Evolutionary conservation across 2,888 invertebrate genomes (phyloP), one percentile per base, ranked within the genome.

Genomic region (Hemicrepidius hirtus): DNA sequence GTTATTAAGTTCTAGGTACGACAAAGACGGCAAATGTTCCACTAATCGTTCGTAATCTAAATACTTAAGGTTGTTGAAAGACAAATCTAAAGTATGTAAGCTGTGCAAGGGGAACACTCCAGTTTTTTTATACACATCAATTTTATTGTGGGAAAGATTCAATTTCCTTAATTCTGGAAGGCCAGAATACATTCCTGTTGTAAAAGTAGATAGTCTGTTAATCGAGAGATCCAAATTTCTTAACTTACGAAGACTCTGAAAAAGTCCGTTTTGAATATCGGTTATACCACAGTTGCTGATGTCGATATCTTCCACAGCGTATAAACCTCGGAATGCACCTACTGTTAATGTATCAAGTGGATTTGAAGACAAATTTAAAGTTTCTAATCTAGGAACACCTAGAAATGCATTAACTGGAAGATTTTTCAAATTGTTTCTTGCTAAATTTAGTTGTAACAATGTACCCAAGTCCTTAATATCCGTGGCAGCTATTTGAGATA

Each of bases 71-170:
- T 80, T 78, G 70, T 86, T 86, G 63, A 77, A 73, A 0, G 85
- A 84, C 3, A 86, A 68, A 75, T 86, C 86, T 32, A 86, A 71
- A 24, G 82, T 81, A 68, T 85, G 83, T 7, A 86, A 73, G 73
- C 80, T 84, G 41, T 81, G 80, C 32, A 86, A 65, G 1, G 81
- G 79, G 55, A 84, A 80, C 4, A 85, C 81, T 16, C 85, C 85
- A 9, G 81, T 84, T 6, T 82, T 79, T 57, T 80, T 75, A 3
- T 84, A 75, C 4, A 74, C 73, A 5, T 74, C 66, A 0, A 86
- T 83, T 6, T 40, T 32, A 50, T 73, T 73, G 59, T 81, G 77
- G 0, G 85, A 85, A 16, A 83, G 75, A 71, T 86, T 85, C 5
- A 86, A 73, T 16, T 74, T 64, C 50, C 82, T 79, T 40, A 86